Conservation (phyloP, 2,888 invertebrate species). For the Eustalomyia histrio region DNA sequence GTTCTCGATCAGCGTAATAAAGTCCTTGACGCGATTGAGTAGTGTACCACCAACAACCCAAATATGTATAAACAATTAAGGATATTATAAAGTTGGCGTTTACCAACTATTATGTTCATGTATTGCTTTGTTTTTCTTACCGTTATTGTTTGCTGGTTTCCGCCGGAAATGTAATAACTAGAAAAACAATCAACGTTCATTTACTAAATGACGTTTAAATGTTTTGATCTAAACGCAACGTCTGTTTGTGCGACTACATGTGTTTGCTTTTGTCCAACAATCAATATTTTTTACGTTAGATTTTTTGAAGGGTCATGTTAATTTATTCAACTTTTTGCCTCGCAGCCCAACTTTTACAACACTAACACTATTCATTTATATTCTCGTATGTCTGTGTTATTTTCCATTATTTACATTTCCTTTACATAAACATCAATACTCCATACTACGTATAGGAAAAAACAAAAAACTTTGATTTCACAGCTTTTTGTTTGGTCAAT, state of each 20-base stretch:
- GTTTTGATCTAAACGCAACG: not conserved
- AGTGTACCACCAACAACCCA: too few relatives aligned
- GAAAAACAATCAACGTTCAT: conserved; percentile 29
- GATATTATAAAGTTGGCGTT: too few relatives aligned
- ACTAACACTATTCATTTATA: not conserved
- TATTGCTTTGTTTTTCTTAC: not conserved
- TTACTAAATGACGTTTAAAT: conserved; percentile 39
- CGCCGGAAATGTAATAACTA: conserved; percentile 42
- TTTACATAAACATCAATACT: conserved; percentile 43
- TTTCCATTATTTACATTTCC: conserved; percentile 65
- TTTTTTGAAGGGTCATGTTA: conserved; percentile 15
- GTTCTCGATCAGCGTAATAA: too few relatives aligned
- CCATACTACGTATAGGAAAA: not conserved
- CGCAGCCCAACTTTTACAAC: not conserved
- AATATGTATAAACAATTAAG: too few relatives aligned
- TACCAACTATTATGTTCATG: too few relatives aligned
- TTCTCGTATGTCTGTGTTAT: conserved; percentile 61
- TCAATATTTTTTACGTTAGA: conserved; percentile 18
- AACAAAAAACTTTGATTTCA: conserved; percentile 41
- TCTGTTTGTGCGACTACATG: not conserved
- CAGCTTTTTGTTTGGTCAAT: conserved; percentile 43
- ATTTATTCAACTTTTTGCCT: conserved; percentile 19
- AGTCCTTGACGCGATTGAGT: too few relatives aligned
- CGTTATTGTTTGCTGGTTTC: conserved; percentile 38
- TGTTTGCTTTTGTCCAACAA: conserved; percentile 15